Conservation (phyloP, 1,140 invertebrate genomes). For the Drosophila pruinosa region DNA sequence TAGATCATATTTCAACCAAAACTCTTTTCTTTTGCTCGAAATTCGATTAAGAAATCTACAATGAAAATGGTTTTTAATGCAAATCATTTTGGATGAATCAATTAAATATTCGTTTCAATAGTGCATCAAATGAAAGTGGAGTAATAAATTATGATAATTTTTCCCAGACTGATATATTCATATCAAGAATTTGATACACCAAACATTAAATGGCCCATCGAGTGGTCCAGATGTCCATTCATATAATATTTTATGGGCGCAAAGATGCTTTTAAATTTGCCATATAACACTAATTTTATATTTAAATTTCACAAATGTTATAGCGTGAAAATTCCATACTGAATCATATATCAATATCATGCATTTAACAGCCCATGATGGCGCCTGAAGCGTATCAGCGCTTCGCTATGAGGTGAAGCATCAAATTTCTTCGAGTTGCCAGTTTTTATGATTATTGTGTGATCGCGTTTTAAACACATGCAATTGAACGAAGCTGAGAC, state of each 20-base stretch:
- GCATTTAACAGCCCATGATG: neutral
- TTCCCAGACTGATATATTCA: neutral
- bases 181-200: neutral
- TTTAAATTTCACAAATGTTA: no score
- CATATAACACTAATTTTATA: no score
- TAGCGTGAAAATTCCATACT: no score
- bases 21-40: neutral
- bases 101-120: neutral
- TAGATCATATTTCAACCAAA: neutral
- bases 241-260: no score
- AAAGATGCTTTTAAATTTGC: no score
- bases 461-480: conserved; percentile 75
- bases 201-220: no score
- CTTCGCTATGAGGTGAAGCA: conserved; percentile 6
- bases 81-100: neutral
- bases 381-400: conserved; percentile 5
- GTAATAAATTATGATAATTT: neutral
- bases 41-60: neutral
- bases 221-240: no score
- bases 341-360: neutral
- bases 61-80: neutral
- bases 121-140: neutral
- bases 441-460: conserved; percentile 70
- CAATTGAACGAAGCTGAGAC: conserved; percentile 31
- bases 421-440: neutral